Percentiles rank a stretch among this genome's conserved stretches.
phyloP scores from a whole-genome alignment of 2,888 invertebrate species.

The Melieria picta region DNA sequence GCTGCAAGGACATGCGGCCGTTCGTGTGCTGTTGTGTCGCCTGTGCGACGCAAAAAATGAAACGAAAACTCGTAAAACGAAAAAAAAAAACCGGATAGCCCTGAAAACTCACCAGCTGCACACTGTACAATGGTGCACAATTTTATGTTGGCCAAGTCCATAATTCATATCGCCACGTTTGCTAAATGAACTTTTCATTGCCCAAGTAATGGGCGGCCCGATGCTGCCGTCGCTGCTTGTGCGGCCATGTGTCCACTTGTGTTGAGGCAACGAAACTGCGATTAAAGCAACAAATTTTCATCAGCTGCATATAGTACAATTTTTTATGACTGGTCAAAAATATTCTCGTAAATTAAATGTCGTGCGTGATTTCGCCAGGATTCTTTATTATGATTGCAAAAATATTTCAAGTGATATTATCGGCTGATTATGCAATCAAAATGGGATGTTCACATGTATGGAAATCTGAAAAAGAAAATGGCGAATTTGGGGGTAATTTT shows the following conservation, averaged over 20 bases:
- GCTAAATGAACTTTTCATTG: slow-evolving; percentile 44
- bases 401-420: too few species aligned
- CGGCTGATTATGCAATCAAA: too few species aligned
- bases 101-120: not conserved
- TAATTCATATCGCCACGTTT: slow-evolving; percentile 11
- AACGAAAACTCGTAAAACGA: not conserved
- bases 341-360: too few species aligned
- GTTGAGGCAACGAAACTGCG: too few species aligned
- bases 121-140: not conserved
- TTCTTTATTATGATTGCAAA: too few species aligned
- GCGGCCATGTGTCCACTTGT: not conserved
- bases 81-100: not conserved
- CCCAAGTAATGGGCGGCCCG: slow-evolving; percentile 26
- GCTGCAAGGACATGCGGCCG: not conserved
- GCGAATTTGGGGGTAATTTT: too few species aligned
- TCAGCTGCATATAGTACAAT: too few species aligned
- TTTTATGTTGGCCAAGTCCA: not conserved
- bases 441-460: too few species aligned
- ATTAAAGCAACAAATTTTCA: too few species aligned
- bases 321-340: too few species aligned
- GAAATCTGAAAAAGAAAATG: too few species aligned
- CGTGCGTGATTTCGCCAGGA: too few species aligned
- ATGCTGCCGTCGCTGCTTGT: not conserved
- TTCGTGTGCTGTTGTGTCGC: not conserved
- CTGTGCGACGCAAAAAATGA: not conserved